Percentiles rank a stretch among this genome's conserved stretches.
phyloP scores from a whole-genome alignment of 1,140 invertebrate species.

The Drosophila nasuta region DNA sequence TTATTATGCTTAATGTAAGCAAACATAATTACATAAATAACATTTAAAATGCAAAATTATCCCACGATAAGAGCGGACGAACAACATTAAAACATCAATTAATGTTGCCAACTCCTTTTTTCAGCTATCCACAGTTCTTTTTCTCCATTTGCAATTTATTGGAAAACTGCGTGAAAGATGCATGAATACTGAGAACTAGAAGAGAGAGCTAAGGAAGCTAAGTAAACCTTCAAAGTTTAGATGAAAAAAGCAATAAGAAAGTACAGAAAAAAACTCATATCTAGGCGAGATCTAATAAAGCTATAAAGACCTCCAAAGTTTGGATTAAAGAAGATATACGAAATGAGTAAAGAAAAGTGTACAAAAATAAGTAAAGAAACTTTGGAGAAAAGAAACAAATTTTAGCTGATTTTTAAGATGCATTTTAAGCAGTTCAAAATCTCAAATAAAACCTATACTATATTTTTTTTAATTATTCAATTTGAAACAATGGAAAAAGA shows the following conservation, averaged over 20 bases:
- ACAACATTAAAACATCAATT: conserved; percentile 42
- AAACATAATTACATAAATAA: conserved; percentile 53
- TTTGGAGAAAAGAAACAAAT: no score
- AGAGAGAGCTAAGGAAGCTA: no score
- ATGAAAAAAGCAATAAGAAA: not conserved
- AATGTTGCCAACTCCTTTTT: conserved; percentile 37
- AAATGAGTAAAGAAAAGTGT: no score
- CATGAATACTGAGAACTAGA: not conserved
- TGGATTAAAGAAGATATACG: no score
- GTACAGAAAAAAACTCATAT: no score
- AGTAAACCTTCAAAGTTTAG: not conserved
- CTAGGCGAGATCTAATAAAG: no score
- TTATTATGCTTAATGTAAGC: conserved; percentile 47
- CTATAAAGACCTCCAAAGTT: no score
- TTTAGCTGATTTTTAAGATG: no score
- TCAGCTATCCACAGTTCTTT: not conserved
- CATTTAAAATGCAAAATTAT: conserved; percentile 56
- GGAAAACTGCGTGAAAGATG: not conserved
- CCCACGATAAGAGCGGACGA: conserved; percentile 32
- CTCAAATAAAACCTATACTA: no score
- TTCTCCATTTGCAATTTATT: conserved; percentile 23
- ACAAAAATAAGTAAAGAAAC: not conserved
- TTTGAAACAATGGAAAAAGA: no score
- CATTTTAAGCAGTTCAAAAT: no score
- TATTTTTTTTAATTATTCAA: no score